Evolutionary conservation across 2,888 invertebrate species (phyloP), one percentile per base, ranked within the genome.

Genomic region (Chalcosyrphus nemorum): DNA sequence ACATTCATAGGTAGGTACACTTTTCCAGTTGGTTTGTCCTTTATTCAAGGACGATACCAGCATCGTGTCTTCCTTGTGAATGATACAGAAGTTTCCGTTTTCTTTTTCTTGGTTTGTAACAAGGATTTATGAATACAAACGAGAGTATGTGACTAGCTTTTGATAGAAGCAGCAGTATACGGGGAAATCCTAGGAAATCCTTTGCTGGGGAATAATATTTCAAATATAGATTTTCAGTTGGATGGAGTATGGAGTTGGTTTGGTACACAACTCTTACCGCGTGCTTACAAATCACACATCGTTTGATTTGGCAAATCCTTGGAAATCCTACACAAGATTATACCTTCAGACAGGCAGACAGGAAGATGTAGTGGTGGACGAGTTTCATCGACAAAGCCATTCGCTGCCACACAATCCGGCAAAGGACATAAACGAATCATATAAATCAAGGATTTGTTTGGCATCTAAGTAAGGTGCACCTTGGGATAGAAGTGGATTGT

Each of bases 11-110:
- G 61, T 70, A 80, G 84, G 80, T 59, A 80, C 68, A 75, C 63
- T 84, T 80, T 84, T 84, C 84, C 84, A 80, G 66, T 90, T 90
- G 89, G 89, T 89, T 89, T 90, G 90, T 89, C 90, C 90, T 90
- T 88, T 87, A 88, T 87, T 87, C 89, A 90, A 90, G 90, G 90
- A 90, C 90, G 89, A 89, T 88, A 86, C 85, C 87, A 88, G 86
- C 59, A 29, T 72, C n/a, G n/a, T n/a, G n/a, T n/a, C 57, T 59
- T 61, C 57, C 29, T 32, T 43, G 9, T 13, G 15, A 7, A 17
- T 45, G n/a, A 19, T 3, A 45, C 45, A 45, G 15, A 41, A 17
- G 13, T 45, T 45, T 19, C n/a, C 2, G 1, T 17, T 9, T 11
- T 13, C 29, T 13, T 29, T 41, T 50, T 4, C n/a, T 32, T 70